Evolutionary conservation across 2,888 invertebrate species (phyloP).

Genomic region (Melanophora roralis): DNA sequence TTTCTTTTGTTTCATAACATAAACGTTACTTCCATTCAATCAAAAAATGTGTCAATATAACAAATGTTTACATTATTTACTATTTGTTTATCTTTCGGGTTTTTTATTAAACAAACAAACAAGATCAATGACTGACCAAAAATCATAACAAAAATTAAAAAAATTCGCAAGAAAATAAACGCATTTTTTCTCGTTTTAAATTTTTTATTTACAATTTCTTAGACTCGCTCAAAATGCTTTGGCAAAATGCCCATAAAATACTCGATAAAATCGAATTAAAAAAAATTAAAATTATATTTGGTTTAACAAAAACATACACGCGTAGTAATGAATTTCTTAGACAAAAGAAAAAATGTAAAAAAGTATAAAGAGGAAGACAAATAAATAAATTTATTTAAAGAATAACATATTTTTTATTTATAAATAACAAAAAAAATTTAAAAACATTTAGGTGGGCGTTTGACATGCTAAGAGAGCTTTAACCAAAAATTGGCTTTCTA

Average conservation of each 20-base stretch:
- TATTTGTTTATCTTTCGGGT: neutral
- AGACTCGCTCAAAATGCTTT: constrained; percentile 33
- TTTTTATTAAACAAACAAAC: no score
- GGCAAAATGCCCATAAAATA: constrained; percentile 40
- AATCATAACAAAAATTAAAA: neutral
- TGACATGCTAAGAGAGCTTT: no score
- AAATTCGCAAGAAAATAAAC: neutral
- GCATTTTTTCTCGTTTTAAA: constrained; percentile 1
- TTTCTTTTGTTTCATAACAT: neutral
- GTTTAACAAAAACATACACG: neutral
- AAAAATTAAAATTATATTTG: neutral
- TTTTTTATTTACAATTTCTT: constrained; percentile 7
- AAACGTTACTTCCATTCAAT: neutral
- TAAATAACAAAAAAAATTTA: neutral
- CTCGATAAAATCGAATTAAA: constrained; percentile 10
- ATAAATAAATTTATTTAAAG: constrained; percentile 13
- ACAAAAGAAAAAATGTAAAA: neutral
- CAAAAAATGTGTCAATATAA: neutral
- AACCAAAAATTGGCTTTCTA: no score
- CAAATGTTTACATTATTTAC: neutral
- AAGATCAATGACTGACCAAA: constrained; percentile 38
- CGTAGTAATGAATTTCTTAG: neutral
- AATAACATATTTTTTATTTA: neutral
- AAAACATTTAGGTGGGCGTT: neutral
- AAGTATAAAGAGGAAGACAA: no score